Conservation (phyloP, 2,888 invertebrate species). For the Hydriomena furcata region DNA sequence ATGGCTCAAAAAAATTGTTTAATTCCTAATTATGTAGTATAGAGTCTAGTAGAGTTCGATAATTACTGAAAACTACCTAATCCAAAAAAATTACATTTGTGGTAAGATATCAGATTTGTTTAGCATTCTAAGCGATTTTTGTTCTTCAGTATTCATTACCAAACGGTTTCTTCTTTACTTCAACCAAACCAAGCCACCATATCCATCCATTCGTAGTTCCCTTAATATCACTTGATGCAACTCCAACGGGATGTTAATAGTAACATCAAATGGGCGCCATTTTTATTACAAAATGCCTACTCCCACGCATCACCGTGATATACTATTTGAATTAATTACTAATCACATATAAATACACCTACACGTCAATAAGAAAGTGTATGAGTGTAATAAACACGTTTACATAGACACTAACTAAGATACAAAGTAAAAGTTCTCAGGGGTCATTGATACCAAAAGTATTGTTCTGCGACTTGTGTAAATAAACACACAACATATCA, state of each 20-base stretch:
- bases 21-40: too few species aligned
- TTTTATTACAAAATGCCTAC: slow-evolving; percentile 71
- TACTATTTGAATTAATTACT: slow-evolving; percentile 65
- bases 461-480: slow-evolving; percentile 41
- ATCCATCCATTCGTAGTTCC: slow-evolving; percentile 41
- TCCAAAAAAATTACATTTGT: too few species aligned
- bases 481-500: slow-evolving; percentile 47
- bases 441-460: slow-evolving; percentile 42
- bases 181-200: slow-evolving; percentile 1
- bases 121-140: too few species aligned
- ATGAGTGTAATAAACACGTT: slow-evolving; percentile 25
- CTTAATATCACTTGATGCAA: slow-evolving; percentile 58
- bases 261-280: slow-evolving; percentile 64
- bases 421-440: slow-evolving; percentile 44
- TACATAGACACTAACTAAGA: slow-evolving; percentile 30
- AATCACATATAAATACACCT: slow-evolving; percentile 53
- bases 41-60: too few species aligned
- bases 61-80: too few species aligned
- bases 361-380: slow-evolving; percentile 47
- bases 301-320: slow-evolving; percentile 61
- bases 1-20: too few species aligned
- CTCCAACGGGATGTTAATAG: slow-evolving; percentile 57
- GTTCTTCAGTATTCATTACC: too few species aligned
- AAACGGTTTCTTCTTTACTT: too few species aligned
- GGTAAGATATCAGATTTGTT: too few species aligned